Percentiles rank a stretch among this genome's conserved stretches.
Conservation (phyloP, 1,140 invertebrate genomes). For the Amyelois transitella region DNA sequence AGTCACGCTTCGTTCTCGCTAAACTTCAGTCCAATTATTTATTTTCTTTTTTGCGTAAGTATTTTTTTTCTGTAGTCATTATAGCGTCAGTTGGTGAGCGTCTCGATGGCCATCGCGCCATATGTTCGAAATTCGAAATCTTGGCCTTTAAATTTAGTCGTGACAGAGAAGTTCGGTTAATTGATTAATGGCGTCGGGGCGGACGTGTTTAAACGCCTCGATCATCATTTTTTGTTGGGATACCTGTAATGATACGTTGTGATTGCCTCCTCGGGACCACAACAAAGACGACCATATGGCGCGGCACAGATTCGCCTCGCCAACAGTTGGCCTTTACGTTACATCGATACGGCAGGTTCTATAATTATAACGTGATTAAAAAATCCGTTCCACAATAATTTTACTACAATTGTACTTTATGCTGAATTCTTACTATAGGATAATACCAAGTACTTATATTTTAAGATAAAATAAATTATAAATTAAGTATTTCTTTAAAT, state of each 20-base stretch:
- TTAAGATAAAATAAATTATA: too few relatives aligned
- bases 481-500: too few relatives aligned
- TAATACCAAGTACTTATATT: too few relatives aligned
- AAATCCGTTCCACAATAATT: constrained; percentile 5
- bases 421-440: too few relatives aligned
- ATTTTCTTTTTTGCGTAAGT: constrained; percentile 42
- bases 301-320: constrained; percentile 41
- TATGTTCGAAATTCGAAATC: constrained; percentile 55
- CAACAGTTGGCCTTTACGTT: constrained; percentile 45
- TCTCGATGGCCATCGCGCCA: constrained; percentile 35
- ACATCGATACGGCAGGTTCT: not conserved
- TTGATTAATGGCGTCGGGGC: constrained; percentile 65
- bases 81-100: constrained; percentile 65
- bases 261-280: constrained; percentile 47
- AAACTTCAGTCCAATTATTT: constrained; percentile 64
- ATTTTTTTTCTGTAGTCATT: constrained; percentile 45
- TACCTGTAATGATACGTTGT: constrained; percentile 66
- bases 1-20: constrained; percentile 57
- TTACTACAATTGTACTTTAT: too few relatives aligned
- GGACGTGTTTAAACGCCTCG: constrained; percentile 59
- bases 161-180: constrained; percentile 58
- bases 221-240: constrained; percentile 56
- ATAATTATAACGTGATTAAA: not conserved
- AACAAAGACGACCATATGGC: constrained; percentile 54
- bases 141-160: constrained; percentile 50